phyloP scores from a whole-genome alignment of 2,888 invertebrate genomes.

The Pegoplata infirma region DNA sequence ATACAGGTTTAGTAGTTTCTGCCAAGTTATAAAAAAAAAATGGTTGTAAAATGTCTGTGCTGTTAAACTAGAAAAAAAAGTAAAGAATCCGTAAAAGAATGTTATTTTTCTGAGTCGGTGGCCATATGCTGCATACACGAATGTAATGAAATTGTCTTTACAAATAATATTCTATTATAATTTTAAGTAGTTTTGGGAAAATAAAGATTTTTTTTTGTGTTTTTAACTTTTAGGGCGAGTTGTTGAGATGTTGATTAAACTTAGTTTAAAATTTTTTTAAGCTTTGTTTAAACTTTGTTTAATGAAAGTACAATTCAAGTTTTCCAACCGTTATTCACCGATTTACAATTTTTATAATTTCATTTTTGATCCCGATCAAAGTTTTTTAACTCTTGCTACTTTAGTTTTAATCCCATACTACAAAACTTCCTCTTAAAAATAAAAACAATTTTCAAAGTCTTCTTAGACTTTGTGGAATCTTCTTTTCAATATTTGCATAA shows the following conservation, averaged over 20 bases:
- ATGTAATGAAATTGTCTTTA: background rate
- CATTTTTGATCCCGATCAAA: no score
- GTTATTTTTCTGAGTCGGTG: background rate
- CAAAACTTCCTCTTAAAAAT: no score
- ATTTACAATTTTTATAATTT: no score
- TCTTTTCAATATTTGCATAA: background rate
- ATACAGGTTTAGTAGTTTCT: conserved; percentile 33
- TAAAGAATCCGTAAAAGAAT: background rate
- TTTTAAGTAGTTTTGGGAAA: background rate
- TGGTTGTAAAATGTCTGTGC: background rate
- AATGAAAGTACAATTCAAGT: no score
- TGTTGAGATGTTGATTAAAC: background rate
- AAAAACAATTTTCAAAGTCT: background rate
- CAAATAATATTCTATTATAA: background rate
- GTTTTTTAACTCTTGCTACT: no score
- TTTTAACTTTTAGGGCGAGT: background rate
- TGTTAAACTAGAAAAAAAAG: background rate
- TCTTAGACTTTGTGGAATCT: background rate
- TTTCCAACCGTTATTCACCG: no score
- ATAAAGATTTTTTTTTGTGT: background rate
- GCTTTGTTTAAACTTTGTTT: no score
- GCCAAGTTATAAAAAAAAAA: conserved; percentile 35
- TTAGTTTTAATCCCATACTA: no score
- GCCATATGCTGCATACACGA: background rate
- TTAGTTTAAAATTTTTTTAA: background rate